Evolutionary conservation across 2,113 vertebrate genomes (phyloP), one percentile per base, ranked within the genome.

Genomic region (Dasyurus viverrinus): DNA sequence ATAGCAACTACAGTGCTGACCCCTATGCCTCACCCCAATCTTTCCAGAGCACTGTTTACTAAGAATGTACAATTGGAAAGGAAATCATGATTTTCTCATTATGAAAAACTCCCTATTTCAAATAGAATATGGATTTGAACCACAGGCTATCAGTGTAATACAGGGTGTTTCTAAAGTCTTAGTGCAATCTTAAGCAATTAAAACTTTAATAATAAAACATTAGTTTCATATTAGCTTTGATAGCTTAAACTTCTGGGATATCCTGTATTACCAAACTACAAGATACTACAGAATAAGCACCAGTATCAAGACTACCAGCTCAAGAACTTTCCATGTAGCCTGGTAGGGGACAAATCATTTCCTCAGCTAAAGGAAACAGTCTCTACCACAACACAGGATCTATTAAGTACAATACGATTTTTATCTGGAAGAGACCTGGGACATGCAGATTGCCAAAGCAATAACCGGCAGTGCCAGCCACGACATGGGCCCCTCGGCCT

Each of bases 391-490:
- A 93, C 22, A 84, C 91, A 76, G n/a, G 48, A 47, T 47, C 22
- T 92, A 68, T 57, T 96, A 54, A 25, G 57, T 27, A 90, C 90
- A 26, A 50, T 16, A 27, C 27, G 24, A 6, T 55, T 26, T 76
- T n/a, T 55, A 93, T 48, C 14, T 60, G 90, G 16, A 54, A 2
- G 42, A 53, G 23, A 99, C 99, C 99, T 98, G 99, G 99, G 25
- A 99, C 98, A 68, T 98, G 99, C 26, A 99, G 98, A 97, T 99
- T 99, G 76, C 99, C 99, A 90, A 99, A 99, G 96, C 99, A 99
- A 98, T 99, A 99, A 26, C 99, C 99, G 0, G 99, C 99, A 0
- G 99, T 99, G 48, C 99, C 99, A 16, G 99, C 99, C 8, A 99
- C 99, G 50, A 99, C 99, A 0, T 99, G 99, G 10, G 99, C 99